Conservation (phyloP, 1,140 invertebrate species). For the Eciton burchellii region DNA sequence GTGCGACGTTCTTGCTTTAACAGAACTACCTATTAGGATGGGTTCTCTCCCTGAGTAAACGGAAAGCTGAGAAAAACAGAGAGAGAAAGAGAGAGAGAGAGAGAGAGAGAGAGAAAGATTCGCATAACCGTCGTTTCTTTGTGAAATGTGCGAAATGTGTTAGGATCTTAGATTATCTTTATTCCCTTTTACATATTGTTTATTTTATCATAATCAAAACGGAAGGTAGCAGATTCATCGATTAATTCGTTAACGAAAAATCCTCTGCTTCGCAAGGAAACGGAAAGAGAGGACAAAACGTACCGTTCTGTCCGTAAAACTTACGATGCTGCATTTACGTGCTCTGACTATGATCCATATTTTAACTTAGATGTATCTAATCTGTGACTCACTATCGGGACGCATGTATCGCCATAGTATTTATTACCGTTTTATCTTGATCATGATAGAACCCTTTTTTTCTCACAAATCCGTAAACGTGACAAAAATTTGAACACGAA, state of each 20-base stretch:
- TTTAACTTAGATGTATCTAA: slow-evolving; percentile 47
- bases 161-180: slow-evolving; percentile 25
- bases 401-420: slow-evolving; percentile 17
- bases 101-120: too few relatives aligned
- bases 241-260: not conserved
- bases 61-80: not conserved
- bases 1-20: slow-evolving; percentile 10
- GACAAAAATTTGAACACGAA: not conserved
- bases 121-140: not conserved
- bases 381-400: slow-evolving; percentile 15
- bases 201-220: slow-evolving; percentile 19
- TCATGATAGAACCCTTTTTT: not conserved
- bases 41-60: slow-evolving; percentile 8
- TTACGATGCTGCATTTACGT: slow-evolving; percentile 39
- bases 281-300: slow-evolving; percentile 29
- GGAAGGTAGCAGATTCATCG: not conserved
- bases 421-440: slow-evolving; percentile 9
- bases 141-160: not conserved
- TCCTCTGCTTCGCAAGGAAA: not conserved
- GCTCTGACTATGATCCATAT: slow-evolving; percentile 26
- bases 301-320: slow-evolving; percentile 29
- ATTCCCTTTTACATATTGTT: slow-evolving; percentile 18
- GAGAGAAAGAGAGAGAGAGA: too few relatives aligned
- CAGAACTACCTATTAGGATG: slow-evolving; percentile 26
- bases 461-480: not conserved